Evolutionary conservation across 2,113 vertebrate genomes (phyloP).

Genomic region (Propithecus coquereli): DNA sequence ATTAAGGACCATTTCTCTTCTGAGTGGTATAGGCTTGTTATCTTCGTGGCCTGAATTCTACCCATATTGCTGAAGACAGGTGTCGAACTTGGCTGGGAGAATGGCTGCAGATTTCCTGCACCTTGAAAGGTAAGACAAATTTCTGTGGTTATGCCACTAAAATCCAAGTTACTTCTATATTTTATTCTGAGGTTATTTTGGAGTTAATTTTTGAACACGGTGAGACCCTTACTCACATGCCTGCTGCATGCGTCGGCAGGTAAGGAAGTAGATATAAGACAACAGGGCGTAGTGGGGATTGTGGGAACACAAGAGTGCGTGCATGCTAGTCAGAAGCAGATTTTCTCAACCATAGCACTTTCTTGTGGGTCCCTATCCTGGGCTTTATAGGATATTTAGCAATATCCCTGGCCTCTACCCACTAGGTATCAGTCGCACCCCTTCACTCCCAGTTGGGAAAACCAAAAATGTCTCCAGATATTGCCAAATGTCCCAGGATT

Average conservation of each 20-base stretch:
- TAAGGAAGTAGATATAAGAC: background rate
- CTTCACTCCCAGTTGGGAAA: background rate
- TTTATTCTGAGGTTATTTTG: slow-evolving; percentile 30
- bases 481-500: background rate
- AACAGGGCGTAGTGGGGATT: background rate
- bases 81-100: slow-evolving; percentile 90
- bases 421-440: background rate
- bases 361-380: background rate
- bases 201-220: background rate
- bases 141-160: background rate
- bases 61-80: slow-evolving; percentile 75
- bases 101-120: slow-evolving; percentile 90
- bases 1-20: background rate
- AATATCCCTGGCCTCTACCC: background rate
- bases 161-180: background rate
- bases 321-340: background rate
- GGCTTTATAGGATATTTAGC: background rate
- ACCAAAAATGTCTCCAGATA: background rate
- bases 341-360: background rate
- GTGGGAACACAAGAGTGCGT: background rate
- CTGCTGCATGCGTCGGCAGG: background rate
- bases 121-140: slow-evolving; percentile 86
- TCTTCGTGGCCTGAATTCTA: slow-evolving; percentile 87
- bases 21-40: slow-evolving; percentile 89
- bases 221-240: background rate